phyloP scores from a whole-genome alignment of 2,797 vertebrate genomes.

The Rhinophrynus dorsalis region DNA sequence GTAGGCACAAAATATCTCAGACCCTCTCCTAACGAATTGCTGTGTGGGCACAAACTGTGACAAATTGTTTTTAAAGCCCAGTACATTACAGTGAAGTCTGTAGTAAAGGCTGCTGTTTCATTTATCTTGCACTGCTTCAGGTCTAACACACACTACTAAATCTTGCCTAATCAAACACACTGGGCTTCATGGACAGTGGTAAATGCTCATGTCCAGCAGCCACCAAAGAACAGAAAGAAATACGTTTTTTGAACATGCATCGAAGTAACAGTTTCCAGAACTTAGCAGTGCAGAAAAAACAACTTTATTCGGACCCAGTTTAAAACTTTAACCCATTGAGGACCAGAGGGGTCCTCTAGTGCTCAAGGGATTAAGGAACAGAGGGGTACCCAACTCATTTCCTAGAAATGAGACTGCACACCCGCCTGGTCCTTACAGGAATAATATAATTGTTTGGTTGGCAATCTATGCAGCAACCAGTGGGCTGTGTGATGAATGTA shows the following conservation, averaged over 20 bases:
- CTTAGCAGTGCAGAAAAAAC: neutral
- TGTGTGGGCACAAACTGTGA: neutral
- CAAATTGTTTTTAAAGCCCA: neutral
- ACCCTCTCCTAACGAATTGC: neutral
- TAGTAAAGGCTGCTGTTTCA: neutral
- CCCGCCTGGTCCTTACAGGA: no score
- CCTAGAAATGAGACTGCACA: no score
- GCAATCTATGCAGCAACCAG: no score
- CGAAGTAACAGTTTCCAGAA: neutral
- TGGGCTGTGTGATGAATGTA: no score
- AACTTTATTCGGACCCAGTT: no score
- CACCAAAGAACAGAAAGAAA: neutral
- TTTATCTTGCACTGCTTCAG: neutral
- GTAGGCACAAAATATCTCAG: neutral
- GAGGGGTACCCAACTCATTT: no score
- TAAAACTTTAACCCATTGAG: no score
- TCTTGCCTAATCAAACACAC: neutral
- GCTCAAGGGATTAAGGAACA: no score
- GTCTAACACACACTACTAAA: constrained; percentile 3
- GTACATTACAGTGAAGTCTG: neutral
- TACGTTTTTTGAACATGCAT: neutral
- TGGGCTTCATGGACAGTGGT: neutral
- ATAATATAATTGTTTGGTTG: no score
- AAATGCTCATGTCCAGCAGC: no score
- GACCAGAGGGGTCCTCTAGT: no score